Conservation (phyloP, 2,113 vertebrate genomes). For the Paratilapia polleni region DNA sequence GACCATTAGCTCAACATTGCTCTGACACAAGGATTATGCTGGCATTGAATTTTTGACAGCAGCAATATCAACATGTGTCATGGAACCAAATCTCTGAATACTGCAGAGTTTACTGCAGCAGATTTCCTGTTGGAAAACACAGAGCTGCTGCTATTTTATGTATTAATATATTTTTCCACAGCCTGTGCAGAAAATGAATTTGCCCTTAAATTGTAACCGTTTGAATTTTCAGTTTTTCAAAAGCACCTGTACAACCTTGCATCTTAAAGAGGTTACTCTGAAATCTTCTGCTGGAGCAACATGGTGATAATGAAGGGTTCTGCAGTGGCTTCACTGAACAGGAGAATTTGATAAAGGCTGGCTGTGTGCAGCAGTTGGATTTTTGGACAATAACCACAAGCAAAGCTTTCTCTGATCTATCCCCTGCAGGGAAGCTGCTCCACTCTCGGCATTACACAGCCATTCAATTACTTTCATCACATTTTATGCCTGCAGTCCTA, state of each 20-base stretch:
- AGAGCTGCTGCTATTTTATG: background rate
- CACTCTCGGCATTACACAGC: constrained; percentile 25
- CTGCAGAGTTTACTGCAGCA: constrained; percentile 7
- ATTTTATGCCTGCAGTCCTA: background rate
- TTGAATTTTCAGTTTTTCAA: background rate
- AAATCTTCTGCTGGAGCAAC: background rate
- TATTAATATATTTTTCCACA: background rate
- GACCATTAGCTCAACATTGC: constrained; percentile 18
- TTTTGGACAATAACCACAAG: constrained; percentile 20
- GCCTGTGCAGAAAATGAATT: background rate
- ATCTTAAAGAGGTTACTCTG: background rate
- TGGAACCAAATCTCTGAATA: background rate
- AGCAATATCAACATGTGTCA: constrained; percentile 8
- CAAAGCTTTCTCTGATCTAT: constrained; percentile 37
- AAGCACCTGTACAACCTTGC: background rate
- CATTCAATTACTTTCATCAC: constrained; percentile 30
- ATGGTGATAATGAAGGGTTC: background rate
- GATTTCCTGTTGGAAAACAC: background rate
- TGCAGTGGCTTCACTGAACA: background rate
- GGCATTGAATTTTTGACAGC: constrained; percentile 16
- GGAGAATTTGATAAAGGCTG: background rate
- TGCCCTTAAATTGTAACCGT: background rate
- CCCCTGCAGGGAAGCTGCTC: constrained; percentile 7
- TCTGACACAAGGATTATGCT: constrained; percentile 26
- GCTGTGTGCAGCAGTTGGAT: background rate